Evolutionary conservation across 2,797 vertebrate species (phyloP).

Genomic region (Pangasius mekongensis): DNA sequence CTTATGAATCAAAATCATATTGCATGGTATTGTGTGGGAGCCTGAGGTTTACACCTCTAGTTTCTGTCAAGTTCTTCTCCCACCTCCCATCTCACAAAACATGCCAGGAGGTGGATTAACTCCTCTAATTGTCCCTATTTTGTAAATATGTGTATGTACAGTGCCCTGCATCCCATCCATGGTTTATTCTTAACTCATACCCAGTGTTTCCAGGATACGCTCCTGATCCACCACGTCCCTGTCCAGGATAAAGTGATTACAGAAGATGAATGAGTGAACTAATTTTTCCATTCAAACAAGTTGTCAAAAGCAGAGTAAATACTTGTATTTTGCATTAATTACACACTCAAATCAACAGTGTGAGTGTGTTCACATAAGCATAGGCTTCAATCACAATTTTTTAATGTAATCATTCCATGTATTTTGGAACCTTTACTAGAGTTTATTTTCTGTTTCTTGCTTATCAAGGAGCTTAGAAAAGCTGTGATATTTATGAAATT

Average conservation of each 20-base stretch:
- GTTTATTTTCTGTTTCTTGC: not conserved
- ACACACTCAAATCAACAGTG: not conserved
- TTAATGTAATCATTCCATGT: conserved; percentile 31
- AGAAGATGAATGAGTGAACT: not conserved
- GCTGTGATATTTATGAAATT: conserved; percentile 41
- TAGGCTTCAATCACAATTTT: not conserved
- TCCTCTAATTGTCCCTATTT: not conserved
- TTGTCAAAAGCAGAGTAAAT: not conserved
- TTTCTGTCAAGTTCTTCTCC: not conserved
- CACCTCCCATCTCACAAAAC: not conserved
- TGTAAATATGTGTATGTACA: not conserved
- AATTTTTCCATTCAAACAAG: not conserved
- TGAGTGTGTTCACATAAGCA: no score
- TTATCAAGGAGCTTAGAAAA: conserved; percentile 27
- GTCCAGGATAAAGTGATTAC: not conserved
- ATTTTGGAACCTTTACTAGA: conserved; percentile 40
- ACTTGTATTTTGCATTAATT: not conserved
- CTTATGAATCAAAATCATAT: not conserved
- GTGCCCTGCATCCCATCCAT: not conserved
- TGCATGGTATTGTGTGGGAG: not conserved
- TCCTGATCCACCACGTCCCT: not conserved
- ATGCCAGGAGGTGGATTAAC: not conserved
- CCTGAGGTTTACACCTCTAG: not conserved
- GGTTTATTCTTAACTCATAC: not conserved
- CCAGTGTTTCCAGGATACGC: not conserved